A percentile compares a stretch with the other conserved stretches of the same genome.
Evolutionary conservation across 2,113 vertebrate genomes (phyloP).

Genomic region (Nanger granti): DNA sequence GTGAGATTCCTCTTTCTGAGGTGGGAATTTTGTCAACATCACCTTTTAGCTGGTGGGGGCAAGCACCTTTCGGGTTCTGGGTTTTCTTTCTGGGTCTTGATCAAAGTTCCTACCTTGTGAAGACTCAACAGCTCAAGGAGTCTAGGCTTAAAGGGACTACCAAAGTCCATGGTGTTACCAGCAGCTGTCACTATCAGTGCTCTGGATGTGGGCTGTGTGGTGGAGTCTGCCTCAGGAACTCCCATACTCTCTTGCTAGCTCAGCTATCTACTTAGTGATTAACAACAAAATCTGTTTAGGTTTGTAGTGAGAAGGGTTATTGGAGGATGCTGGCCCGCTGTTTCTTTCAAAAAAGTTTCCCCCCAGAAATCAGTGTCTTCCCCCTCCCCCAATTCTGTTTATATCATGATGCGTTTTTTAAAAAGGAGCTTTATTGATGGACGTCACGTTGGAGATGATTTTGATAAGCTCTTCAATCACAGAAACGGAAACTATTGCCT

Average conservation of each 20-base stretch:
- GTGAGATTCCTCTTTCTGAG: not conserved
- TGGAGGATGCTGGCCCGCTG: not conserved
- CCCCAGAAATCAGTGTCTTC: not conserved
- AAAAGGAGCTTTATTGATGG: not conserved
- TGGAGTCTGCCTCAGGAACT: not conserved
- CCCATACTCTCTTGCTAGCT: not conserved
- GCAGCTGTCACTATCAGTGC: not conserved
- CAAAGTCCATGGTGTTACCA: fast-evolving
- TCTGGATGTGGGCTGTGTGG: not conserved
- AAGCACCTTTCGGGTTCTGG: not conserved
- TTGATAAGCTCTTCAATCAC: not conserved
- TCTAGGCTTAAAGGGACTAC: not conserved
- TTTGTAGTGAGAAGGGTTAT: not conserved
- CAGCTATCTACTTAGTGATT: not conserved
- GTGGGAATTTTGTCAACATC: not conserved
- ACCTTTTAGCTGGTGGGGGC: not conserved
- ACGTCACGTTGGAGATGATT: not conserved
- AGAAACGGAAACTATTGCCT: not conserved
- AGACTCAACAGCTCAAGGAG: not conserved
- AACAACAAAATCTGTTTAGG: not conserved
- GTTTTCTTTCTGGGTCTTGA: not conserved
- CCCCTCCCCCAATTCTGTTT: not conserved
- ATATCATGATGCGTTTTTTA: not conserved
- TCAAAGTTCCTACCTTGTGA: not conserved
- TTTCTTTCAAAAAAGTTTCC: not conserved